These are phyloP conservation scores for Tricholauxania praeusta DNA, from an alignment of 2,888 invertebrate genomes.

Conservation along the genomic window DNA sequence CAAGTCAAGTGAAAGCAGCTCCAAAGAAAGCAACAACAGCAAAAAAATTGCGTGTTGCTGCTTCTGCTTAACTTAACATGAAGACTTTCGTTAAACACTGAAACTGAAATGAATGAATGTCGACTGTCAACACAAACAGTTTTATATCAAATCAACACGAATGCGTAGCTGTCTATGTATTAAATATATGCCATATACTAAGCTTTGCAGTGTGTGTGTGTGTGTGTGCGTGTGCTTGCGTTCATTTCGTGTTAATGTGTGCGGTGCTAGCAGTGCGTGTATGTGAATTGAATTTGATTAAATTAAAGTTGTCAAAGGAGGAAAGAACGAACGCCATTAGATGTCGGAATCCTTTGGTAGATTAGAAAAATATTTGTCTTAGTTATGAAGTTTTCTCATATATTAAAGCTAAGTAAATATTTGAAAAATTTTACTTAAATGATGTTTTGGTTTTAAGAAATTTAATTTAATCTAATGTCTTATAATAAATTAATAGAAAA, in stretches of 20 bases:
- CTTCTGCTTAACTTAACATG: constrained; percentile 1
- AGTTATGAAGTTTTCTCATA: neutral
- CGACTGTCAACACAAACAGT: constrained; percentile 35
- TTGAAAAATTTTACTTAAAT: no score
- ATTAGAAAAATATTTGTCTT: constrained; percentile 12
- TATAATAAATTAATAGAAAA: no score
- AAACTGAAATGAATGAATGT: constrained; percentile 12
- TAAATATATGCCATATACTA: neutral
- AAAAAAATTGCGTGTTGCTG: constrained; percentile 19
- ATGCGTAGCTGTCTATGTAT: neutral
- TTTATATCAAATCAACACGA: constrained; percentile 37
- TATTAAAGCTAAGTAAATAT: no score
- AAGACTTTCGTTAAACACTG: neutral
- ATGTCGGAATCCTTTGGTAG: neutral
- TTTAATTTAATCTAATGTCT: no score
- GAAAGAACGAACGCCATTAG: no score
- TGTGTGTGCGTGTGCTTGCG: neutral
- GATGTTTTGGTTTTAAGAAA: no score
- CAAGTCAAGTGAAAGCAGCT: neutral
- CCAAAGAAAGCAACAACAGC: neutral
- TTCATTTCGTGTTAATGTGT: no score
- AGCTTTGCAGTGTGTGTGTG: neutral
- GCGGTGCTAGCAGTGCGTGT: no score
- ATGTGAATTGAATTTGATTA: constrained; percentile 21
- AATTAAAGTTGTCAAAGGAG: neutral